Conservation (phyloP, 2,113 vertebrate genomes). For the Heliornis fulica region DNA sequence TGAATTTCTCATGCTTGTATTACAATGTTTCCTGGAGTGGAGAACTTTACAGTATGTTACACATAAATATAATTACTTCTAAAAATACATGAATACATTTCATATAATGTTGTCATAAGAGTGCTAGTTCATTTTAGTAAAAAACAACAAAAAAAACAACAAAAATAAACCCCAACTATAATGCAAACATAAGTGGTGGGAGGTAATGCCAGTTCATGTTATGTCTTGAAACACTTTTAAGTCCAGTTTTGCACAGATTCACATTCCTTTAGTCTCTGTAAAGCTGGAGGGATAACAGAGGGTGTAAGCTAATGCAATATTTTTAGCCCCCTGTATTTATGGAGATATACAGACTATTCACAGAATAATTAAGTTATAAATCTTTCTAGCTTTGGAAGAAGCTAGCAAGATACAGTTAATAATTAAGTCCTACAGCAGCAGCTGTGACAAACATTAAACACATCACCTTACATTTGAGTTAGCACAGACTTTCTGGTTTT, state of each 20-base stretch:
- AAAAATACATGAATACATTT: slow-evolving; percentile 20
- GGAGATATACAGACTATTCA: slow-evolving; percentile 45
- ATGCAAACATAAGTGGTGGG: background rate
- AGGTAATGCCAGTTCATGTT: background rate
- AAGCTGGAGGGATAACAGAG: background rate
- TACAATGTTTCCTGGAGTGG: background rate
- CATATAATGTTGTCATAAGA: slow-evolving; percentile 6
- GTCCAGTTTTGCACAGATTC: background rate
- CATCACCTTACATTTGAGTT: background rate
- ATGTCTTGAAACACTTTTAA: background rate
- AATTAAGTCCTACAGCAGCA: background rate
- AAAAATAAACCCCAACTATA: background rate
- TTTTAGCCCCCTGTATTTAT: background rate
- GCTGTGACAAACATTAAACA: background rate
- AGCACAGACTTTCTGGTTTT: background rate
- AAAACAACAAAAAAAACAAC: background rate
- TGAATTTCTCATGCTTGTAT: background rate
- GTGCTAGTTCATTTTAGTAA: background rate
- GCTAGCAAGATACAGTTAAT: slow-evolving; percentile 11
- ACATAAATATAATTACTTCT: slow-evolving; percentile 55
- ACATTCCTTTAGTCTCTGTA: background rate
- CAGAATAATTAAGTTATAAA: slow-evolving; percentile 48
- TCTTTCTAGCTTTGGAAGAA: slow-evolving; percentile 26
- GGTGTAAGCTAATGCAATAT: background rate
- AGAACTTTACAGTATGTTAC: slow-evolving; percentile 56